phyloP scores from a whole-genome alignment of 2,888 invertebrate species.

The Tortricodes alternella region DNA sequence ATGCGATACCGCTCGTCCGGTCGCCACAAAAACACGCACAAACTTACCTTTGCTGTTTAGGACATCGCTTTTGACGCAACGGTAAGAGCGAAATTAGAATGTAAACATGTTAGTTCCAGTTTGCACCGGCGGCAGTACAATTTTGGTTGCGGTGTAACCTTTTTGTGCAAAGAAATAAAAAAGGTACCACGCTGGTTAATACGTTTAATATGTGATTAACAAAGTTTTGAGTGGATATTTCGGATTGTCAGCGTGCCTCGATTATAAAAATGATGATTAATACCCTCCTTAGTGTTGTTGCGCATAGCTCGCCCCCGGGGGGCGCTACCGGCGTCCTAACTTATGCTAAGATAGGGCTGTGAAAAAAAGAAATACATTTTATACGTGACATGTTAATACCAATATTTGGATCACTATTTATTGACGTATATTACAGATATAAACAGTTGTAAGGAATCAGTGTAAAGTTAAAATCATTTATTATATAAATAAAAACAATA shows the following conservation, averaged over 20 bases:
- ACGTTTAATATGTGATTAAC: conserved; percentile 12
- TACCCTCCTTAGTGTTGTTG: conserved; percentile 69
- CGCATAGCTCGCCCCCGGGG: conserved; percentile 69
- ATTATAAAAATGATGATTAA: conserved; percentile 53
- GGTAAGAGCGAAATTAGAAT: neutral
- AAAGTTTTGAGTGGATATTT: conserved; percentile 34
- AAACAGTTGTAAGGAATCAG: no score
- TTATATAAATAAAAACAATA: no score
- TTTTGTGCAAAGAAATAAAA: conserved; percentile 9
- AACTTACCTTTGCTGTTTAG: neutral
- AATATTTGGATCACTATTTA: neutral
- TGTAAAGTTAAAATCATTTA: no score
- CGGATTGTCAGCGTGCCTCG: conserved; percentile 43
- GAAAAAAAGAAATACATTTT: neutral
- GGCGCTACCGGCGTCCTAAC: conserved; percentile 65
- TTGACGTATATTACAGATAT: neutral
- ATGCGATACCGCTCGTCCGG: conserved; percentile 12
- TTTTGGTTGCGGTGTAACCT: neutral
- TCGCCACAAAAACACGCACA: conserved; percentile 1
- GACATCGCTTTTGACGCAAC: neutral
- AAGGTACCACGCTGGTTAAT: conserved; percentile 17
- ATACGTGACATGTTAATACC: neutral
- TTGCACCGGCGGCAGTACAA: neutral
- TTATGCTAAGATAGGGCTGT: conserved; percentile 27
- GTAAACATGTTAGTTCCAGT: neutral